A percentile compares a stretch with the other conserved stretches of the same genome.
phyloP scores from a whole-genome alignment of 2,797 vertebrate species.

The Leuciscus waleckii region DNA sequence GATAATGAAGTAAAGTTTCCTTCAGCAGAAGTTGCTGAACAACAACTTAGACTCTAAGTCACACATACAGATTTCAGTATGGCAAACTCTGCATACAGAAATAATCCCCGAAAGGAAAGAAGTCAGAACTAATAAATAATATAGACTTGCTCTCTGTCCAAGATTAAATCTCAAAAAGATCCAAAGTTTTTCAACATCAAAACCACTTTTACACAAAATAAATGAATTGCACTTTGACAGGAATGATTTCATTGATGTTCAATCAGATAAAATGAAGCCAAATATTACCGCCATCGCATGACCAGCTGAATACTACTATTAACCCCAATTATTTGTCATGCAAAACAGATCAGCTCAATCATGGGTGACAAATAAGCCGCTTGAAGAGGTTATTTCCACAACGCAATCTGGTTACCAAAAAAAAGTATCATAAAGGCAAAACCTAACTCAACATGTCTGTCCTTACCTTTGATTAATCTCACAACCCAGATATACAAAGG shows the following conservation, averaged over 20 bases:
- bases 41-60: constrained; percentile 48
- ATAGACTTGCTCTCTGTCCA: constrained; percentile 62
- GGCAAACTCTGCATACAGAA: constrained; percentile 70
- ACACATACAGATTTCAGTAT: constrained; percentile 70
- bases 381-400: background rate
- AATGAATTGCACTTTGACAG: background rate
- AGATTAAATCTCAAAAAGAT: constrained; percentile 68
- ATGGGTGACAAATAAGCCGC: background rate
- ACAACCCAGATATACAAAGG: background rate
- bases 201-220: background rate
- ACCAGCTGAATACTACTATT: background rate
- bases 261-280: background rate
- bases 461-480: background rate
- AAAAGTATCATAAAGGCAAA: background rate
- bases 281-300: background rate
- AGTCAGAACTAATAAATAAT: constrained; percentile 73
- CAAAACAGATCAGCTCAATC: background rate
- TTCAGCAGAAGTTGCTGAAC: constrained; percentile 65
- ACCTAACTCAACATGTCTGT: background rate
- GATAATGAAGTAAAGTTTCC: constrained; percentile 76
- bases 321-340: background rate
- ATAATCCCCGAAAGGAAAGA: constrained; percentile 68
- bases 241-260: background rate
- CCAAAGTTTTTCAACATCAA: background rate
- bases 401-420: background rate